phyloP scores from a whole-genome alignment of 2,113 vertebrate species.

The Collichthys lucidus region DNA sequence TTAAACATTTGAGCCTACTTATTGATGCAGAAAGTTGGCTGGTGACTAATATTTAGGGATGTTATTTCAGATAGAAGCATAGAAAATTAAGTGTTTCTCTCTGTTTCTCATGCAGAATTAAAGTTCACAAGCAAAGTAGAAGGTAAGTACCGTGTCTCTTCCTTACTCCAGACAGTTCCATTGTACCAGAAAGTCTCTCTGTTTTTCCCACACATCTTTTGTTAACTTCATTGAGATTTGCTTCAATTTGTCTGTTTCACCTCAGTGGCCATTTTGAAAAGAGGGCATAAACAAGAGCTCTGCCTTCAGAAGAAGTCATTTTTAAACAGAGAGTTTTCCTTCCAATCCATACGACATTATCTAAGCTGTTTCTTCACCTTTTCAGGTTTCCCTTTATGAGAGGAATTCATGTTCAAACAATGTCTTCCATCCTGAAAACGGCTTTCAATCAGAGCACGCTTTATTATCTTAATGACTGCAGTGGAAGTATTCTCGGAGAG shows the following conservation, averaged over 20 bases:
- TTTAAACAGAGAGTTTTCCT: background rate
- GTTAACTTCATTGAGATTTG: conserved; percentile 19
- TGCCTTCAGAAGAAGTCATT: conserved; percentile 9
- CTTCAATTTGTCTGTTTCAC: conserved; percentile 45
- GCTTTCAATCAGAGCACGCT: conserved; percentile 30
- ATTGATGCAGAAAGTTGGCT: background rate
- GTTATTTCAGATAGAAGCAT: background rate
- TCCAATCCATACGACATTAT: conserved; percentile 10
- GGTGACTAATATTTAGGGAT: background rate
- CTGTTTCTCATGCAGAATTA: conserved; percentile 51
- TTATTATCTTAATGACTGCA: conserved; percentile 27
- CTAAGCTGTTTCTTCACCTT: conserved; percentile 12
- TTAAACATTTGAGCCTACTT: background rate
- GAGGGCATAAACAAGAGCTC: conserved; percentile 40
- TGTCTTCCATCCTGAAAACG: conserved; percentile 13
- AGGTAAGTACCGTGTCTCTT: conserved; percentile 63
- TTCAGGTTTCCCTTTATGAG: conserved; percentile 25
- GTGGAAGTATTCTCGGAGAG: background rate
- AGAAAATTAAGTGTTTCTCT: background rate
- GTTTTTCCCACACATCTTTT: background rate
- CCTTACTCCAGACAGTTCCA: background rate
- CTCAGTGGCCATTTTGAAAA: conserved; percentile 43
- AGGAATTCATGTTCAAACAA: conserved; percentile 27
- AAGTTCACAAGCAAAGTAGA: conserved; percentile 74
- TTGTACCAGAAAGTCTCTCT: background rate